A percentile compares a stretch with the other conserved stretches of the same genome.
phyloP scores from a whole-genome alignment of 2,113 vertebrate species.

The Isurus oxyrinchus region DNA sequence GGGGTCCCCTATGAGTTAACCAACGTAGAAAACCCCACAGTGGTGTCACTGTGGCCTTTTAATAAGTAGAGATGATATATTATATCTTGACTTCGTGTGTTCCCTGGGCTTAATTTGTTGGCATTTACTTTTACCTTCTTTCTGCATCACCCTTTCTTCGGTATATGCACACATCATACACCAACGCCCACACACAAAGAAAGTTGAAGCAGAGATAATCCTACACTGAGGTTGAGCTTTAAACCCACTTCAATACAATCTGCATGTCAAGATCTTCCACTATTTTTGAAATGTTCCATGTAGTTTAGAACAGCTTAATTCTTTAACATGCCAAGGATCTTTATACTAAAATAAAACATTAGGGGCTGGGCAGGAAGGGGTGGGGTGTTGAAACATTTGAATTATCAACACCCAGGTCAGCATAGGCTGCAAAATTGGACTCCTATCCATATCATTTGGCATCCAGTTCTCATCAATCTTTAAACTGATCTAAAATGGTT shows the following conservation, averaged over 20 bases:
- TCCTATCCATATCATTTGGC: not conserved
- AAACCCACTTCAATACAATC: slow-evolving; percentile 14
- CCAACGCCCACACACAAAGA: slow-evolving; percentile 29
- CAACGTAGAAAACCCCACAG: not conserved
- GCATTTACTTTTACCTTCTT: slow-evolving; percentile 5
- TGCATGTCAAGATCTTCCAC: not conserved
- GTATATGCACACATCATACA: slow-evolving; percentile 8
- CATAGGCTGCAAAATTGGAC: not conserved
- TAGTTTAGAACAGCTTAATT: not conserved
- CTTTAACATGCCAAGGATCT: not conserved
- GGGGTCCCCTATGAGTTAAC: slow-evolving; percentile 27
- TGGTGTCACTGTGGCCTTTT: slow-evolving; percentile 9
- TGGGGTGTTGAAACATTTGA: not conserved
- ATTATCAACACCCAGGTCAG: not conserved
- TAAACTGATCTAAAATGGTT: not conserved
- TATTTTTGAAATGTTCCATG: not conserved
- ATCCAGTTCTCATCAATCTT: not conserved
- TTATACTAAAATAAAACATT: not conserved
- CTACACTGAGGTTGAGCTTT: not conserved
- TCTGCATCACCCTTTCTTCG: not conserved
- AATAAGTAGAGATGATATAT: slow-evolving; percentile 1
- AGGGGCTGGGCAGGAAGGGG: not conserved
- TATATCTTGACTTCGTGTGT: no score
- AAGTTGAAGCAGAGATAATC: slow-evolving; percentile 7
- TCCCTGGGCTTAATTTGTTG: not conserved